A percentile compares a stretch with the other conserved stretches of the same genome.
These are phyloP conservation scores for Macrostomum cliftonense DNA, from an alignment of 2,888 invertebrate genomes.

Conservation along the genomic window DNA sequence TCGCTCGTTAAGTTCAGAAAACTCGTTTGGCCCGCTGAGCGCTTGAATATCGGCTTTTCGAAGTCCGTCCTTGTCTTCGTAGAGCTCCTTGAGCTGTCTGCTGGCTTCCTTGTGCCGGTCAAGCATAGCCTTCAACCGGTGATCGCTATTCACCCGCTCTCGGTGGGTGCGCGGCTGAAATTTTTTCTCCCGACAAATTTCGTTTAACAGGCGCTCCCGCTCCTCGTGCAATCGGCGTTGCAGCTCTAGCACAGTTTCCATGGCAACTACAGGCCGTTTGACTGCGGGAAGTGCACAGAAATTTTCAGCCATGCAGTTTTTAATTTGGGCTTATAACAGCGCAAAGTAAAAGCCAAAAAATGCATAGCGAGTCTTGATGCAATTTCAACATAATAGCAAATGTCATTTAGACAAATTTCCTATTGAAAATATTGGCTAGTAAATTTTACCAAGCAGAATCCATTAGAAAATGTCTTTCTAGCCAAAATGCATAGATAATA, in stretches of 20 bases:
- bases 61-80: slow-evolving; percentile 86
- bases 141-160: slow-evolving; percentile 18
- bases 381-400: no score
- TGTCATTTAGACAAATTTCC: no score
- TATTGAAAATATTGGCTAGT: no score
- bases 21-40: slow-evolving; percentile 90
- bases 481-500: no score
- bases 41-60: slow-evolving; percentile 82
- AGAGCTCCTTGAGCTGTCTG: slow-evolving; percentile 63
- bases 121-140: slow-evolving; percentile 56
- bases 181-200: slow-evolving; percentile 87
- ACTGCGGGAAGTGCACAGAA: no score
- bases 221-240: slow-evolving; percentile 93
- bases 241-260: slow-evolving; percentile 93
- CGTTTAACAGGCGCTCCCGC: slow-evolving; percentile 76
- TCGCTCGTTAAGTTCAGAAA: slow-evolving; percentile 82
- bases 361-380: no score
- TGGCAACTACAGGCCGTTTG: slow-evolving; percentile 29
- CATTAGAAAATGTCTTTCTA: no score
- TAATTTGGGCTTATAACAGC: no score
- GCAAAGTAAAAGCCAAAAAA: no score
- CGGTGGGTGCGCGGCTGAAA: slow-evolving; percentile 45
- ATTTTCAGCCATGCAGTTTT: no score
- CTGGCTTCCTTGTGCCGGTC: slow-evolving; percentile 57
- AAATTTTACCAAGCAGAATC: no score